Evolutionary conservation across 2,888 invertebrate genomes (phyloP).

Genomic region (Timema cristinae): DNA sequence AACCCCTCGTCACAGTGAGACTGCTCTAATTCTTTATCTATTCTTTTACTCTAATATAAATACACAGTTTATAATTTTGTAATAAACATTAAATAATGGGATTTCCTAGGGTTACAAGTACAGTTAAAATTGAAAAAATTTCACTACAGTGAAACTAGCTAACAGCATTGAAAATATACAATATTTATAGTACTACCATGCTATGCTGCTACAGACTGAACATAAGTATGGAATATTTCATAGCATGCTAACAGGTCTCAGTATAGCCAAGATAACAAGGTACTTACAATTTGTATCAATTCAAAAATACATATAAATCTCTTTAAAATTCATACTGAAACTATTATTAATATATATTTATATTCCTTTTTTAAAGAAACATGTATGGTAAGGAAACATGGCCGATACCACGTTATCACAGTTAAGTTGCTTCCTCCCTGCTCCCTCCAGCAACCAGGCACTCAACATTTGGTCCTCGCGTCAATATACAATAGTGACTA

Average conservation of each 20-base stretch:
- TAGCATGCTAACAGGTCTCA: conserved; percentile 25
- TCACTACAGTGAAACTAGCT: conserved; percentile 28
- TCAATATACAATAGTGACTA: conserved; percentile 30
- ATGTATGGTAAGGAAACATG: conserved; percentile 5
- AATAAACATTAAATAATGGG: conserved; percentile 1
- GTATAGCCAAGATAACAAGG: conserved; percentile 22
- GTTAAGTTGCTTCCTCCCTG: conserved; percentile 16
- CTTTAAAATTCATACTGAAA: too few species aligned
- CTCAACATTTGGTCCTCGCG: conserved; percentile 24
- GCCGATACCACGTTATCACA: conserved; percentile 22
- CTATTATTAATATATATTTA: too few species aligned
- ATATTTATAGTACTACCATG: conserved; percentile 30
- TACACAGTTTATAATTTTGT: too few species aligned
- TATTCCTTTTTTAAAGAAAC: too few species aligned
- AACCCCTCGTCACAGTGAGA: conserved; percentile 9
- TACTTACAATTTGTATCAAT: conserved; percentile 19
- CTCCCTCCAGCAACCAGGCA: conserved; percentile 22
- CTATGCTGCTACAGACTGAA: conserved; percentile 27
- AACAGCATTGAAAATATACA: conserved; percentile 30
- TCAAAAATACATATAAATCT: conserved; percentile 7
- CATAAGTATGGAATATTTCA: conserved; percentile 22
- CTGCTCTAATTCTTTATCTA: too few species aligned
- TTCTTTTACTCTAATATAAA: too few species aligned
- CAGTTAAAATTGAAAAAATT: conserved; percentile 8
- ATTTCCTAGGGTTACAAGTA: conserved; percentile 24